A percentile compares a stretch with the other conserved stretches of the same genome.
Evolutionary conservation across 1,140 invertebrate genomes (phyloP).

Genomic region (Scaptomyza pallida): DNA sequence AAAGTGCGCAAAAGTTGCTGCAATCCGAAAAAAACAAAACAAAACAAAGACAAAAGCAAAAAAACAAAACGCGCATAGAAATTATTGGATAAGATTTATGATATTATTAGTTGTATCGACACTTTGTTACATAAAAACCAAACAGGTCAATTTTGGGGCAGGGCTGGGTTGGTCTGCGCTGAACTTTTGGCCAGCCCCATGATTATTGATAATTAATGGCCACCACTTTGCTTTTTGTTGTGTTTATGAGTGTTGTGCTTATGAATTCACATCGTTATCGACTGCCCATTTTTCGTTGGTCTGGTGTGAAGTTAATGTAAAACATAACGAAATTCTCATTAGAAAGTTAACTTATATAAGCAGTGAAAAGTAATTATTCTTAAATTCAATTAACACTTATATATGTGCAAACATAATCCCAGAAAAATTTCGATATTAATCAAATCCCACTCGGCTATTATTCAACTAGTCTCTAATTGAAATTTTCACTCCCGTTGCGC

Average conservation of each 20-base stretch:
- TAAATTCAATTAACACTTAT: neutral
- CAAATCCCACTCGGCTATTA: no score
- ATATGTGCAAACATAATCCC: no score
- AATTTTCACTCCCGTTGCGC: no score
- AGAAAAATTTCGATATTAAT: no score
- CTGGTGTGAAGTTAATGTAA: slow-evolving; percentile 5
- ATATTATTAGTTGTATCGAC: slow-evolving; percentile 71
- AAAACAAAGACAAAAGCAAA: slow-evolving; percentile 7
- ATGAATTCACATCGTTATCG: slow-evolving; percentile 50
- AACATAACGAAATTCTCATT: slow-evolving; percentile 22
- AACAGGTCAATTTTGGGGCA: slow-evolving; percentile 44
- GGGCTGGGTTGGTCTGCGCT: slow-evolving; percentile 11
- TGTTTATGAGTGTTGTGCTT: slow-evolving; percentile 59
- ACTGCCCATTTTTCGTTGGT: neutral
- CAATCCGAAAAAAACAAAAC: slow-evolving; percentile 42
- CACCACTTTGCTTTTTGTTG: slow-evolving; percentile 59
- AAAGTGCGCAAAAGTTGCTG: slow-evolving; percentile 65
- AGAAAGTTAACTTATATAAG: slow-evolving; percentile 6
- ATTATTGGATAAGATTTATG: slow-evolving; percentile 79
- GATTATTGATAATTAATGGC: slow-evolving; percentile 63
- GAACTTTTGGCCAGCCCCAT: neutral
- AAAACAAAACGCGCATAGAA: slow-evolving; percentile 26
- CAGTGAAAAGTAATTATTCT: neutral
- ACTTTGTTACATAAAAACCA: slow-evolving; percentile 66
- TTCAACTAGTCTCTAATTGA: no score